Evolutionary conservation across 1,140 invertebrate genomes (phyloP).

Genomic region (Dendroctonus ponderosae): DNA sequence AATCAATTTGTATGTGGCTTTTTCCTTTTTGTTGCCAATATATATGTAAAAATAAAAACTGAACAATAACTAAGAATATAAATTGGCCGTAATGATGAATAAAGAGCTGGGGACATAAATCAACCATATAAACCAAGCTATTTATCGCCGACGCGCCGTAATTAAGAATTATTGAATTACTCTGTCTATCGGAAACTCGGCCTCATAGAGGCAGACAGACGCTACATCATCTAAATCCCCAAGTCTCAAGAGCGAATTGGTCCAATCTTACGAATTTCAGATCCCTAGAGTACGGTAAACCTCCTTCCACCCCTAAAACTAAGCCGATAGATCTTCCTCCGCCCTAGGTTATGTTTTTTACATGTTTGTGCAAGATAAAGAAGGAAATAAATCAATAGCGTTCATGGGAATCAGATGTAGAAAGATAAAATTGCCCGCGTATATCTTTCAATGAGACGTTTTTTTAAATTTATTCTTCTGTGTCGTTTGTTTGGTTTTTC

Average conservation of each 20-base stretch:
- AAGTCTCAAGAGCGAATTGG: slow-evolving; percentile 29
- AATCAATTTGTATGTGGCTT: no score
- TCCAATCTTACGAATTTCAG: slow-evolving; percentile 29
- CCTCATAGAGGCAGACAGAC: slow-evolving; percentile 21
- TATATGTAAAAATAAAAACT: no score
- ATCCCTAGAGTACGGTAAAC: slow-evolving; percentile 16
- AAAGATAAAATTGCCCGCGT: no score
- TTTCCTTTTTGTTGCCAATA: no score
- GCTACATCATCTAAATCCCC: slow-evolving; percentile 12
- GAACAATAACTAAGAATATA: no score
- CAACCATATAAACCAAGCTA: slow-evolving; percentile 7
- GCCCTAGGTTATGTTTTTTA: slow-evolving; percentile 28
- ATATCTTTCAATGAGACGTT: no score
- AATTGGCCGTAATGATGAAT: no score
- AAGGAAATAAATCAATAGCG: slow-evolving; percentile 26
- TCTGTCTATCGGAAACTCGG: slow-evolving; percentile 11
- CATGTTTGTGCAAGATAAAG: slow-evolving; percentile 28
- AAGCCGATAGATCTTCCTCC: slow-evolving; percentile 16
- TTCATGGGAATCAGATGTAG: no score
- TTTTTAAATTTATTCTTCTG: no score
- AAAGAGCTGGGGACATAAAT: no score
- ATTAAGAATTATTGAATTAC: slow-evolving; percentile 26
- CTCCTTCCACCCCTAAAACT: slow-evolving; percentile 13
- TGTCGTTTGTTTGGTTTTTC: no score
- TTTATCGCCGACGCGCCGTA: slow-evolving; percentile 16